These are phyloP conservation scores for Macrostomum lignano DNA, from an alignment of 1,140 invertebrate species.

Conservation along the genomic window DNA sequence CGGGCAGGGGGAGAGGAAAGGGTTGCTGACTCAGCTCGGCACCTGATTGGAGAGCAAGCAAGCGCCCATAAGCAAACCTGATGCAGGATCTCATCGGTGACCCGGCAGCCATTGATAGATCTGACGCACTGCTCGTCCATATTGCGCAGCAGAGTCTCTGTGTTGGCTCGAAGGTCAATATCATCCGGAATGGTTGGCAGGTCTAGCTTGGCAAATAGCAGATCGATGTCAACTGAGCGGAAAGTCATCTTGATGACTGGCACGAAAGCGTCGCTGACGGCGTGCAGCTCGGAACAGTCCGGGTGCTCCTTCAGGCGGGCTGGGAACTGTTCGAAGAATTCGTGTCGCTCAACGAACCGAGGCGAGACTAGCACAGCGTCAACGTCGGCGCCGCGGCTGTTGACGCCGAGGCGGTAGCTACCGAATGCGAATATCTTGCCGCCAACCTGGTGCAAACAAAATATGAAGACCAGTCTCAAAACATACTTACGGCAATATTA, in stretches of 20 bases:
- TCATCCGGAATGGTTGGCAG: neutral
- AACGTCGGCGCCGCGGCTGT: conserved; percentile 75
- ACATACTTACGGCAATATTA: too few relatives aligned
- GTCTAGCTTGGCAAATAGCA: conserved; percentile 3
- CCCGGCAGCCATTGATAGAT: conserved; percentile 4
- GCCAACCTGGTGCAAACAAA: too few relatives aligned
- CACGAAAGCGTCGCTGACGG: conserved; percentile 92
- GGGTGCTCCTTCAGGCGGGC: conserved; percentile 55
- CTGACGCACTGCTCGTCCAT: conserved; percentile 5
- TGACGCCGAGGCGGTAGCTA: conserved; percentile 64
- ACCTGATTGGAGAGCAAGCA: too few relatives aligned
- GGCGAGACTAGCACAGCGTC: conserved; percentile 91
- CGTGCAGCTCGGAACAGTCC: conserved; percentile 53
- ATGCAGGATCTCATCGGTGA: conserved; percentile 4
- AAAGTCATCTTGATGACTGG: conserved; percentile 44
- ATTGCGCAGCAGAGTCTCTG: conserved; percentile 2
- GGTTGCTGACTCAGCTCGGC: too few relatives aligned
- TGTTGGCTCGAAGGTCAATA: neutral
- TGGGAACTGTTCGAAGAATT: conserved; percentile 81
- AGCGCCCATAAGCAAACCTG: too few relatives aligned
- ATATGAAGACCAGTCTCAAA: too few relatives aligned
- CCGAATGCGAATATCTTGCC: conserved; percentile 98
- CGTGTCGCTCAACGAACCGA: conserved; percentile 59
- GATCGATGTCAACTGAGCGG: neutral
- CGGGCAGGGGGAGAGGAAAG: too few relatives aligned